These are phyloP conservation scores for Aurelia sp. DNA, from an alignment of 30 jellyfish, hydroid and myxozoan genomes.

Conservation along the genomic window DNA sequence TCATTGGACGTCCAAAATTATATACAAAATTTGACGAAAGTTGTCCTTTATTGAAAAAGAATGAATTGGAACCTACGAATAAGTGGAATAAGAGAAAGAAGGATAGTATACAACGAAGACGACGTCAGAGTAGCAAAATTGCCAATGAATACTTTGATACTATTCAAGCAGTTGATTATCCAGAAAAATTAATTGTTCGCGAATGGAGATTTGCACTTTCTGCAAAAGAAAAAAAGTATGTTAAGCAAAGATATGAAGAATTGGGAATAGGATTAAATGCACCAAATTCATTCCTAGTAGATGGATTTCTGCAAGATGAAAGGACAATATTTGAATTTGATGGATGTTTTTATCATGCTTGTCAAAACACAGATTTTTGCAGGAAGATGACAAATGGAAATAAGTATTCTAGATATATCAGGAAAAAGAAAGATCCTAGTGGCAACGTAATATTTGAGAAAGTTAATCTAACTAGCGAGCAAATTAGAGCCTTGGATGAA, in stretches of 20 bases:
- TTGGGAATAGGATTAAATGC: background rate
- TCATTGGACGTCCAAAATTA: background rate
- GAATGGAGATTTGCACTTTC: background rate
- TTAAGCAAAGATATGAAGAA: background rate
- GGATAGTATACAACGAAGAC: too few relatives aligned
- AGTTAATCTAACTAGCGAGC: background rate
- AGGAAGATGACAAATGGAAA: background rate
- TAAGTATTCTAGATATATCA: background rate
- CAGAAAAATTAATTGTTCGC: background rate
- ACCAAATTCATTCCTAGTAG: background rate
- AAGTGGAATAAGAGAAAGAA: too few relatives aligned
- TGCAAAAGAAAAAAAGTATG: background rate
- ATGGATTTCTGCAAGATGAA: background rate
- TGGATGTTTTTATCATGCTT: constrained; percentile 33
- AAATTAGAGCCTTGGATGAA: background rate
- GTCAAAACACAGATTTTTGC: background rate
- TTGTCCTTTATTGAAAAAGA: too few relatives aligned
- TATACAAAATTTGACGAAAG: background rate
- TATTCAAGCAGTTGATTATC: background rate
- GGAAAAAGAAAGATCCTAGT: background rate
- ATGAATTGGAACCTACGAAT: too few relatives aligned
- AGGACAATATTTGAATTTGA: background rate
- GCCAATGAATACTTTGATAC: background rate
- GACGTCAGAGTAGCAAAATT: background rate
- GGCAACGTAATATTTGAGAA: too few relatives aligned